These are phyloP conservation scores for Solea solea DNA, from an alignment of 2,113 vertebrate genomes.

Conservation along the genomic window DNA sequence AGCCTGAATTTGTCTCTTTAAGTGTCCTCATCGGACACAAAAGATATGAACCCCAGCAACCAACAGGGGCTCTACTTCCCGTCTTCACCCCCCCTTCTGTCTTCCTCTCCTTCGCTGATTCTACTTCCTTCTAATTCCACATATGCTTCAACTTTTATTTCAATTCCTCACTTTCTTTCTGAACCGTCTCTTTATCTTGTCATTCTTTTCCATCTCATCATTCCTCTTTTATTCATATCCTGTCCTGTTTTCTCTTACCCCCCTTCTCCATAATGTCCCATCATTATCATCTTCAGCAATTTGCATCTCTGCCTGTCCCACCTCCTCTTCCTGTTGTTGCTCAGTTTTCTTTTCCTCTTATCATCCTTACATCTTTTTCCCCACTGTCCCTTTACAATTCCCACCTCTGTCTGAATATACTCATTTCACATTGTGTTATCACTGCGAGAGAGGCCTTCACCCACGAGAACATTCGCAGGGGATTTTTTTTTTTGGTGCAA, in stretches of 20 bases:
- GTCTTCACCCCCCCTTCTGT: not conserved
- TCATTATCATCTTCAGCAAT: not conserved
- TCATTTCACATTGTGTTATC: conserved; percentile 7
- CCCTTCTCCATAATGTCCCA: not conserved
- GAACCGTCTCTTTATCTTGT: not conserved
- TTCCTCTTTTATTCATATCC: not conserved
- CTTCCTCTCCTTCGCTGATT: no score
- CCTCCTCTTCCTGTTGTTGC: no score
- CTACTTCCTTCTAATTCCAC: not conserved
- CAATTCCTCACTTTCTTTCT: not conserved
- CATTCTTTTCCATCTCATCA: not conserved
- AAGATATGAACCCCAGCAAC: not conserved
- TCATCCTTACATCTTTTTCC: not conserved
- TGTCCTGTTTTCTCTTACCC: not conserved
- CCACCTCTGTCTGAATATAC: not conserved
- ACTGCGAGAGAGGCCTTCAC: conserved; percentile 4
- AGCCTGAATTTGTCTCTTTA: conserved; percentile 84
- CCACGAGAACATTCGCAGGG: conserved; percentile 3
- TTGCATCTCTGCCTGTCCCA: not conserved
- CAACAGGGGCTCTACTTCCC: not conserved
- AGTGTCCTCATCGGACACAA: conserved; percentile 43
- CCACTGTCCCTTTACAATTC: not conserved
- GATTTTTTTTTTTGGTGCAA: conserved; percentile 6
- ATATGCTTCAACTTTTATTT: no score
- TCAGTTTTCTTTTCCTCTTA: not conserved